phyloP scores from a whole-genome alignment of 2,888 invertebrate genomes.

The Itoplectis maculator region DNA sequence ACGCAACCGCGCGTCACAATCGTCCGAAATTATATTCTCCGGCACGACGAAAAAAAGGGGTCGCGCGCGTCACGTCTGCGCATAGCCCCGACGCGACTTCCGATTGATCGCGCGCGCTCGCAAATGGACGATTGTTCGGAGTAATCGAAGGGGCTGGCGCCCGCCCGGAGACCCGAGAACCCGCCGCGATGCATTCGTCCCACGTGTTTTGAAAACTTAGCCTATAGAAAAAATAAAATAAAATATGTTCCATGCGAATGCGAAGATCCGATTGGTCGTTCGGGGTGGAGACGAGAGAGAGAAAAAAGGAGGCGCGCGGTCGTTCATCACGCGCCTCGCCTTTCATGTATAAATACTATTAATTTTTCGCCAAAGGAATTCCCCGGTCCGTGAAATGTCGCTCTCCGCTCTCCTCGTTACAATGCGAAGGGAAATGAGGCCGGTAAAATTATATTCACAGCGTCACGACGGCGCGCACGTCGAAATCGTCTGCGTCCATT shows the following conservation, averaged over 20 bases:
- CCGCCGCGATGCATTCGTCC: conserved; percentile 30
- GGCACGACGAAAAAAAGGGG: conserved; percentile 44
- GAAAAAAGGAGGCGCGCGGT: conserved; percentile 44
- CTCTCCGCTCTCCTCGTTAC: conserved; percentile 60
- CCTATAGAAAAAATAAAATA: conserved; percentile 22
- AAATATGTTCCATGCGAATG: conserved; percentile 5
- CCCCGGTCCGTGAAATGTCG: conserved; percentile 81
- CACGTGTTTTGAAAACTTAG: conserved; percentile 31
- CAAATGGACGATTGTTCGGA: conserved; percentile 64
- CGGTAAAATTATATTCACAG: conserved; percentile 59
- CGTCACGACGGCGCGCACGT: conserved; percentile 45
- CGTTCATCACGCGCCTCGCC: conserved; percentile 76
- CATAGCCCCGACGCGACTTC: conserved; percentile 65
- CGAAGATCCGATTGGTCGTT: conserved; percentile 44
- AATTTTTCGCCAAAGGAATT: conserved; percentile 81
- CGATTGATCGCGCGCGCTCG: conserved; percentile 71
- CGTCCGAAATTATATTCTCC: conserved; percentile 59
- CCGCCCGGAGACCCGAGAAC: conserved; percentile 23
- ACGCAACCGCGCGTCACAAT: conserved; percentile 41
- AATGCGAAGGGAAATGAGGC: conserved; percentile 35
- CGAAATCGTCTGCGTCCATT: conserved; percentile 59
- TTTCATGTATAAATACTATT: conserved; percentile 81
- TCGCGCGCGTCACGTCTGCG: conserved; percentile 37
- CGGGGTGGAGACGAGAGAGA: not conserved
- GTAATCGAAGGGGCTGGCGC: conserved; percentile 49